phyloP scores from a whole-genome alignment of 2,797 vertebrate genomes.

The Sebastes itinus region DNA sequence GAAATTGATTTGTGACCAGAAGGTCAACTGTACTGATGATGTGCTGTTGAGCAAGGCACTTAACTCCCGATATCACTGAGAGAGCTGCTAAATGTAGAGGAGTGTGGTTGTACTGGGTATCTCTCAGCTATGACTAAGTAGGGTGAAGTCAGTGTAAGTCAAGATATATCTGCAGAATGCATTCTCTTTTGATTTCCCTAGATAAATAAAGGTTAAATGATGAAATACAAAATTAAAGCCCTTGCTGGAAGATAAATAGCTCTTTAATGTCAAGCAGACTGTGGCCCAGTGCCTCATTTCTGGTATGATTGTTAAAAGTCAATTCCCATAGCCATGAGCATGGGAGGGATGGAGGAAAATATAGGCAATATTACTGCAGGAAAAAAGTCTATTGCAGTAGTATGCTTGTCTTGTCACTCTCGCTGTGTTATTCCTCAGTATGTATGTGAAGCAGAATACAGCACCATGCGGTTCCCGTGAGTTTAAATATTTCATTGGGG shows the following conservation, averaged over 20 bases:
- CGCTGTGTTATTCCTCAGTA: not conserved
- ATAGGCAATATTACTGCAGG: slow-evolving; percentile 7
- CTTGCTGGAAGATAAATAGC: slow-evolving; percentile 59
- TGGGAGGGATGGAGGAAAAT: slow-evolving; percentile 14
- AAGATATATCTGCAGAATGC: slow-evolving; percentile 11
- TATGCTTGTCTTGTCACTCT: slow-evolving; percentile 32
- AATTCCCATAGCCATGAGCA: slow-evolving; percentile 28
- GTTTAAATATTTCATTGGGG: slow-evolving; percentile 72
- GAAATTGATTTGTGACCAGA: not conserved
- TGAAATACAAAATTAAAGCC: slow-evolving; percentile 47
- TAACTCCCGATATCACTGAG: not conserved
- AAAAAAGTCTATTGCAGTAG: slow-evolving; percentile 12
- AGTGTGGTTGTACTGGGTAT: not conserved
- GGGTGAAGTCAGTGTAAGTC: not conserved
- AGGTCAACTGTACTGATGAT: not conserved
- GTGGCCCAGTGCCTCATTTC: slow-evolving; percentile 34
- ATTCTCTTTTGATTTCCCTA: slow-evolving; percentile 53
- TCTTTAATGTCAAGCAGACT: slow-evolving; percentile 58
- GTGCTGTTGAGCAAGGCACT: slow-evolving; percentile 1
- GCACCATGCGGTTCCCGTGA: slow-evolving; percentile 29
- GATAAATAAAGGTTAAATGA: slow-evolving; percentile 67
- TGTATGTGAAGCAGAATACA: slow-evolving; percentile 40
- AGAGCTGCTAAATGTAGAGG: not conserved
- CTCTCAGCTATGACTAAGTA: not conserved
- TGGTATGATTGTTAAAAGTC: slow-evolving; percentile 34